Percentiles rank a stretch among this genome's conserved stretches.
These are phyloP conservation scores for Dendrocincla tyrannina DNA, from an alignment of 2,797 vertebrate species.

Conservation along the genomic window DNA sequence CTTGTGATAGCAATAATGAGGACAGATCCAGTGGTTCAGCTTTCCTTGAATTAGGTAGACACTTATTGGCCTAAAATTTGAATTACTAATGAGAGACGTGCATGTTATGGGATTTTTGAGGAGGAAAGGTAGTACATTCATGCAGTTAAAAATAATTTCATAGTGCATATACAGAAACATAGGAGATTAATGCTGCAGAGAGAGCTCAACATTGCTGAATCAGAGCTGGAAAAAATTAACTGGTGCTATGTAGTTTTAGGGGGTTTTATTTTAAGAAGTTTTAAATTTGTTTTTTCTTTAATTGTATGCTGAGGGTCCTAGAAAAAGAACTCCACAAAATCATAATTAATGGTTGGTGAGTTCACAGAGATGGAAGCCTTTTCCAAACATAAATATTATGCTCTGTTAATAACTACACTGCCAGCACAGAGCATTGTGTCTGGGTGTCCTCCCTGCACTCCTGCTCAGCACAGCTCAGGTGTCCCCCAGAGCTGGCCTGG, in stretches of 20 bases:
- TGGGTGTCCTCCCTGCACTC: not conserved
- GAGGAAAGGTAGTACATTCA: not conserved
- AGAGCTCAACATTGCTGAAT: not conserved
- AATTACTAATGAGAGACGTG: not conserved
- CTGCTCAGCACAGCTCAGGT: not conserved
- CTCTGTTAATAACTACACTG: not conserved
- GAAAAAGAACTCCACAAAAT: not conserved
- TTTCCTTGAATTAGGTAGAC: not conserved
- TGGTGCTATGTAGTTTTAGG: not conserved
- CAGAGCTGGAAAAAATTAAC: not conserved
- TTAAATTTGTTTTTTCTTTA: not conserved
- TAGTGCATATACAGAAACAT: not conserved
- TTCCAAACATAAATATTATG: not conserved
- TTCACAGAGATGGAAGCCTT: not conserved
- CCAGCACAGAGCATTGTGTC: not conserved
- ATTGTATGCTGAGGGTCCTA: not conserved
- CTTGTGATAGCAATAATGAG: not conserved
- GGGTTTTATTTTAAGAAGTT: not conserved
- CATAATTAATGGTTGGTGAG: not conserved
- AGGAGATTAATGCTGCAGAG: not conserved
- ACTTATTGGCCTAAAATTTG: not conserved
- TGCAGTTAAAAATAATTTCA: not conserved
- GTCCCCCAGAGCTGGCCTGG: not conserved
- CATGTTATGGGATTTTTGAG: not conserved
- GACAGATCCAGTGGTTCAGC: not conserved